A percentile compares a stretch with the other conserved stretches of the same genome.
These are phyloP conservation scores for Muschampia plurimacula DNA, from an alignment of 2,888 invertebrate genomes.

Conservation along the genomic window DNA sequence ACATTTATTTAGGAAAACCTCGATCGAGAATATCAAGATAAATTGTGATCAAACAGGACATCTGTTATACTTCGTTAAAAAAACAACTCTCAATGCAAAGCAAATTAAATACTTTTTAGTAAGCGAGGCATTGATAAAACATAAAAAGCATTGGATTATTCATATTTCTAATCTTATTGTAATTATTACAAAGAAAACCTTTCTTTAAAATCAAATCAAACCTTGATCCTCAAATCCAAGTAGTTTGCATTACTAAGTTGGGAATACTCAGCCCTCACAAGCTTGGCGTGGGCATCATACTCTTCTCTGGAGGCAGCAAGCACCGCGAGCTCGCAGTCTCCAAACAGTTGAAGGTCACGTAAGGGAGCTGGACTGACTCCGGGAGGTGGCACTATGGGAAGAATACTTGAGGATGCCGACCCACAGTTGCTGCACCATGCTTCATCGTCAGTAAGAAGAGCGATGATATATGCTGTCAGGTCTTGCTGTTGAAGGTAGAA, in stretches of 20 bases:
- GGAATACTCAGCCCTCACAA: constrained; percentile 72
- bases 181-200: not conserved
- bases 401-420: constrained; percentile 42
- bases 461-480: constrained; percentile 71
- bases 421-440: constrained; percentile 60
- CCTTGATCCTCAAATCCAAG: constrained; percentile 71
- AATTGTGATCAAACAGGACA: not conserved
- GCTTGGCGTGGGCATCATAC: constrained; percentile 73
- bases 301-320: constrained; percentile 67
- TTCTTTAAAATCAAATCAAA: constrained; percentile 38
- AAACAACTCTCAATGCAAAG: not conserved
- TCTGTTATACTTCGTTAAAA: not conserved
- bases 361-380: constrained; percentile 46
- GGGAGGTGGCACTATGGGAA: constrained; percentile 3
- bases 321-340: constrained; percentile 76
- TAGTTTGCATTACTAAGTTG: constrained; percentile 63
- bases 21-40: no score
- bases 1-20: not conserved
- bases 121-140: not conserved
- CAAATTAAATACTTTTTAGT: not conserved
- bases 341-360: constrained; percentile 72
- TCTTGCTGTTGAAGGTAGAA: constrained; percentile 62
- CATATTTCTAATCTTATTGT: not conserved
- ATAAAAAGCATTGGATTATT: not conserved
- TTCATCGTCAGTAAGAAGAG: constrained; percentile 77